These are phyloP conservation scores for Dicentrarchus labrax DNA, from an alignment of 2,113 vertebrate genomes.

Conservation along the genomic window DNA sequence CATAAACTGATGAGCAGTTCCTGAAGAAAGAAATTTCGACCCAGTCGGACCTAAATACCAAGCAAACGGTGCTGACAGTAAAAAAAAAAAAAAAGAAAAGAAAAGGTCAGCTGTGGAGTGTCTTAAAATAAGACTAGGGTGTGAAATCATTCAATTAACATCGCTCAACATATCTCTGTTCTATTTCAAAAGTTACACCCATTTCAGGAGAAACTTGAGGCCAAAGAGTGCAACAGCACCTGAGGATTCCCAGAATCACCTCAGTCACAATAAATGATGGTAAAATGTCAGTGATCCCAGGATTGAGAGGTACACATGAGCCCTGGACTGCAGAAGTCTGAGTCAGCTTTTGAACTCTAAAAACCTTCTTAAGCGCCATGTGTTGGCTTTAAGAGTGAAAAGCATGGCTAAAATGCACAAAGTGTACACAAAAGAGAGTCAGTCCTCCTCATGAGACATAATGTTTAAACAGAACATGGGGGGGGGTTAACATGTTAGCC, in stretches of 20 bases:
- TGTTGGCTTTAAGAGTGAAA: slow-evolving; percentile 10
- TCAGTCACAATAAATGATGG: not conserved
- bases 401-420: slow-evolving; percentile 17
- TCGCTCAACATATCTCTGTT: not conserved
- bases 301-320: not conserved
- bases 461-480: not conserved
- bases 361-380: slow-evolving; percentile 4
- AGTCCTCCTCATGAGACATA: not conserved
- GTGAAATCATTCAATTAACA: slow-evolving; percentile 13
- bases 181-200: not conserved
- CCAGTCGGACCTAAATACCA: slow-evolving; percentile 26
- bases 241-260: not conserved
- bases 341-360: not conserved
- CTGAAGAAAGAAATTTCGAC: slow-evolving; percentile 20
- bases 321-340: not conserved
- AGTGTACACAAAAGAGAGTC: not conserved
- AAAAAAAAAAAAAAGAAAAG: not conserved
- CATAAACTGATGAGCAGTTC: slow-evolving; percentile 24
- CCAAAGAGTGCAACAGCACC: slow-evolving; percentile 18
- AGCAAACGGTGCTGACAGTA: slow-evolving; percentile 6
- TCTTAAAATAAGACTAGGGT: slow-evolving; percentile 16
- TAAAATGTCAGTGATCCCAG: slow-evolving; percentile 9
- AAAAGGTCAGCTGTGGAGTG: slow-evolving; percentile 40
- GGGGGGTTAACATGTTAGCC: slow-evolving; percentile 14
- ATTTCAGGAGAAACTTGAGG: not conserved